These are phyloP conservation scores for Spea bombifrons DNA, from an alignment of 2,113 vertebrate species.

Conservation along the genomic window DNA sequence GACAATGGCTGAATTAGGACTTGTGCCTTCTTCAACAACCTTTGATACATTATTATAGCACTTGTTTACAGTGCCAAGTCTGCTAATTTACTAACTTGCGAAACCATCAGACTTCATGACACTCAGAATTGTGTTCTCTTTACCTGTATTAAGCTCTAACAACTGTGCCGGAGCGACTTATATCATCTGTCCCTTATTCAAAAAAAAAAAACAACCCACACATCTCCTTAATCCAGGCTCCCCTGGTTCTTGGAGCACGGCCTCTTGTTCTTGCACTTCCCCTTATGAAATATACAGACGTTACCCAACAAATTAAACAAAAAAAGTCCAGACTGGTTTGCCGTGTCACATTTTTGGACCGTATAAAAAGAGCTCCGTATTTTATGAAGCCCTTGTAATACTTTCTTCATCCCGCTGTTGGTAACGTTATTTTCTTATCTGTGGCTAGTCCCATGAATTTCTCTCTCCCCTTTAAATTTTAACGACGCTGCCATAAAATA, in stretches of 20 bases:
- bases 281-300: constrained; percentile 6
- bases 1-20: too few relatives aligned
- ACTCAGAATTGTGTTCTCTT: too few relatives aligned
- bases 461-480: constrained; percentile 44
- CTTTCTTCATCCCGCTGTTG: constrained; percentile 13
- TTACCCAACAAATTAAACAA: not conserved
- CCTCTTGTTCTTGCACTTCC: constrained; percentile 18
- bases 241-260: not conserved
- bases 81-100: too few relatives aligned
- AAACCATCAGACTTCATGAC: too few relatives aligned
- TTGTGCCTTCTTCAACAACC: too few relatives aligned
- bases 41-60: too few relatives aligned
- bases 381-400: constrained; percentile 35
- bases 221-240: too few relatives aligned
- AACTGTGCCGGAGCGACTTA: too few relatives aligned
- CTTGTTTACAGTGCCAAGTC: too few relatives aligned
- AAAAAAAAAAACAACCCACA: too few relatives aligned
- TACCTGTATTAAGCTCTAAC: too few relatives aligned
- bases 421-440: constrained; percentile 22
- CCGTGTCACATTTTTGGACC: constrained; percentile 18
- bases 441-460: constrained; percentile 27
- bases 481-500: constrained; percentile 55
- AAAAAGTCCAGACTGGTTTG: constrained; percentile 6
- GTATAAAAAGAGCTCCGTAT: constrained; percentile 24
- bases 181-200: too few relatives aligned